phyloP scores from a whole-genome alignment of 2,888 invertebrate genomes.

The Limenitis camilla region DNA sequence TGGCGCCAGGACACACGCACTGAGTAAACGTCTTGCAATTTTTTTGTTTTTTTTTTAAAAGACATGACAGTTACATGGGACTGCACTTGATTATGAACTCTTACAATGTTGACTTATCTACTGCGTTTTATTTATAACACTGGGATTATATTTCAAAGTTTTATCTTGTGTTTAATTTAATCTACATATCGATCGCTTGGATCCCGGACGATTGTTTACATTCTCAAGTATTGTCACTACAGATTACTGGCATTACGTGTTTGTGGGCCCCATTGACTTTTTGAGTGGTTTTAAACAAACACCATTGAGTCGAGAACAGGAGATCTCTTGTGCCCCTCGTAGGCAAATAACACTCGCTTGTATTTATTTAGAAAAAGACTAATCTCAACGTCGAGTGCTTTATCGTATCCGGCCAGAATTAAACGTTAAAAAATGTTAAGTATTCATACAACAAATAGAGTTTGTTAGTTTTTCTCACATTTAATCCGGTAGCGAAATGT shows the following conservation, averaged over 20 bases:
- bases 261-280: slow-evolving; percentile 53
- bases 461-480: slow-evolving; percentile 58
- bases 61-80: neutral
- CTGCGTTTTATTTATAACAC: neutral
- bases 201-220: slow-evolving; percentile 32
- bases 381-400: slow-evolving; percentile 56
- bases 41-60: neutral
- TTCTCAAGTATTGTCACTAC: slow-evolving; percentile 50
- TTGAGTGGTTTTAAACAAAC: slow-evolving; percentile 67
- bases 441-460: slow-evolving; percentile 30
- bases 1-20: slow-evolving; percentile 23
- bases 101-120: neutral
- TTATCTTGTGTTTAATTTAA: neutral
- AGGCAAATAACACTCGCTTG: slow-evolving; percentile 45
- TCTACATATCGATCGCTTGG: slow-evolving; percentile 26
- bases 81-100: slow-evolving; percentile 7
- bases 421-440: slow-evolving; percentile 34
- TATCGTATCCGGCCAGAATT: slow-evolving; percentile 54
- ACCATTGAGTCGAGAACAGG: slow-evolving; percentile 53
- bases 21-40: slow-evolving; percentile 5
- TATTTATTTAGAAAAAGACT: slow-evolving; percentile 59
- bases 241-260: slow-evolving; percentile 55
- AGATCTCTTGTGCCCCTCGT: slow-evolving; percentile 49
- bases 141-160: too few species aligned
- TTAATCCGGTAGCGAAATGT: slow-evolving; percentile 21